phyloP scores from a whole-genome alignment of 2,797 vertebrate genomes.

The Sciurus carolinensis region DNA sequence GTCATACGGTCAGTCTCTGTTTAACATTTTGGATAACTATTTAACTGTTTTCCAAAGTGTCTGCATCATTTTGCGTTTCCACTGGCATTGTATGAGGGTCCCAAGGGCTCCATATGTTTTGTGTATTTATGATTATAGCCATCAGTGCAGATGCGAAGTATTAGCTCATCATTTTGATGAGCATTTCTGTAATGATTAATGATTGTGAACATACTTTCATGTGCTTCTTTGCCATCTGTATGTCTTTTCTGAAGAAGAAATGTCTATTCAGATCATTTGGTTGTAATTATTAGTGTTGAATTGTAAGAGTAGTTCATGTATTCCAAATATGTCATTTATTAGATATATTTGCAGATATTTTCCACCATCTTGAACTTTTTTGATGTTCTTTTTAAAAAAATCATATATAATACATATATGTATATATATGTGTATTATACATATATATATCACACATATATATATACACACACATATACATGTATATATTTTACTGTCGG shows the following conservation, averaged over 20 bases:
- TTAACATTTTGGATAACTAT: background rate
- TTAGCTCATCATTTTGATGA: background rate
- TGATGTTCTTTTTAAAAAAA: too few species aligned
- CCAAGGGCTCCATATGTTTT: background rate
- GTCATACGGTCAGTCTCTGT: background rate
- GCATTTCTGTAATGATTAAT: background rate
- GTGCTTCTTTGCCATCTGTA: background rate
- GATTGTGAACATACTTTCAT: background rate
- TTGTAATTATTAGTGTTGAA: conserved; percentile 13
- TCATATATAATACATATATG: too few species aligned
- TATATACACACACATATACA: too few species aligned
- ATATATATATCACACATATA: too few species aligned
- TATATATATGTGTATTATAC: too few species aligned
- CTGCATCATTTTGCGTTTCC: background rate
- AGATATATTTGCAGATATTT: conserved; percentile 30
- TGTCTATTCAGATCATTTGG: background rate
- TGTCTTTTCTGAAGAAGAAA: conserved; percentile 1
- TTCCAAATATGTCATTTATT: conserved; percentile 13
- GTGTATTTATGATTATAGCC: background rate
- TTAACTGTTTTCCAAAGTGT: background rate
- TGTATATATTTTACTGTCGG: too few species aligned
- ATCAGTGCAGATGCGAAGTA: background rate
- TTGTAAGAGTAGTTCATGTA: background rate
- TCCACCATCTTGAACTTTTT: conserved; percentile 12
- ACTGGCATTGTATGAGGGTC: background rate